Evolutionary conservation across 2,797 vertebrate species (phyloP).

Genomic region (Linurgus olivaceus): DNA sequence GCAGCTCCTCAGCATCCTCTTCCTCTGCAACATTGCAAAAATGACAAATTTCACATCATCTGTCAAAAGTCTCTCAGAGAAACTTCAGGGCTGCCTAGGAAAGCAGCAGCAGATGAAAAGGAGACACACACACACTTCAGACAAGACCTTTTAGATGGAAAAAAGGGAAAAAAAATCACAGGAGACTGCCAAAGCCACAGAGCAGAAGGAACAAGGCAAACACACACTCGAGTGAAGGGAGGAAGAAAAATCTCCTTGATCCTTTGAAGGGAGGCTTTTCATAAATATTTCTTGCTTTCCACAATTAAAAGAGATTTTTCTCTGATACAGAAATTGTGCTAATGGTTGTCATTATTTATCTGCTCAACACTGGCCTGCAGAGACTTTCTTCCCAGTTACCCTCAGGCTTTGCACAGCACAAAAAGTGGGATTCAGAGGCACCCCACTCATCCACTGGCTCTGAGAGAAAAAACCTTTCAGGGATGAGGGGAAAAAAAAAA

Average conservation of each 20-base stretch:
- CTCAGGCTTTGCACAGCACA: background rate
- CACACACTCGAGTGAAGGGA: background rate
- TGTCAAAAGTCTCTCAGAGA: background rate
- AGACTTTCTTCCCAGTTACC: background rate
- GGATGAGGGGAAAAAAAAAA: background rate
- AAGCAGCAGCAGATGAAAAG: slow-evolving; percentile 8
- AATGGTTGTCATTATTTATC: background rate
- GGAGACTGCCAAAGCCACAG: background rate
- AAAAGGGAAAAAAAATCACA: background rate
- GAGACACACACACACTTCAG: background rate
- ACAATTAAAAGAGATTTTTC: background rate
- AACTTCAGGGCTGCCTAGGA: background rate
- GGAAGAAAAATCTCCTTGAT: background rate
- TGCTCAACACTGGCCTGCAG: background rate
- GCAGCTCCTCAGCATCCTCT: slow-evolving; percentile 75
- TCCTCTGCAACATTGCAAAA: slow-evolving; percentile 60
- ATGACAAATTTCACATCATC: background rate
- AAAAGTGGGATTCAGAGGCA: background rate
- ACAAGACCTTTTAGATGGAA: slow-evolving; percentile 1
- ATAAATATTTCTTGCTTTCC: background rate
- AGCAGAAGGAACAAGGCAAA: background rate
- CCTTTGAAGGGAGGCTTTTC: background rate
- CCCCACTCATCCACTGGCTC: background rate
- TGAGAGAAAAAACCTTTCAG: background rate
- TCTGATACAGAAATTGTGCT: background rate